A percentile compares a stretch with the other conserved stretches of the same genome.
phyloP scores from a whole-genome alignment of 1,140 invertebrate species.

The Caerostris extrusa region DNA sequence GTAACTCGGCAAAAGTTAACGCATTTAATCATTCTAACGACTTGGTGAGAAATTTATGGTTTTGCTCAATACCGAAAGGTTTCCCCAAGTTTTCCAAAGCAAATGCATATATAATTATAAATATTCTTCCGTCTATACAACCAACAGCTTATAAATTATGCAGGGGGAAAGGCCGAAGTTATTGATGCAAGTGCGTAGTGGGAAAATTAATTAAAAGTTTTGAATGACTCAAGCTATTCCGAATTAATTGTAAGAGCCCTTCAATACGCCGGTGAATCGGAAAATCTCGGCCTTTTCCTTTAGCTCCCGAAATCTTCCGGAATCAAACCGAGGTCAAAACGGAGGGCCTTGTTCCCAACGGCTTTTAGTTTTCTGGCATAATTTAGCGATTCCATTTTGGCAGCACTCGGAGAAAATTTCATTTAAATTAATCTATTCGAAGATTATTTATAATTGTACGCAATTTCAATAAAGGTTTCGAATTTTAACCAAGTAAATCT shows the following conservation, averaged over 20 bases:
- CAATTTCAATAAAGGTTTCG: too few relatives aligned
- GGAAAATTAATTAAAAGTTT: constrained; percentile 69
- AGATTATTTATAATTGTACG: too few relatives aligned
- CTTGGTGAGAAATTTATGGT: constrained; percentile 54
- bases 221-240: constrained; percentile 28
- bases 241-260: constrained; percentile 39
- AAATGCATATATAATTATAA: constrained; percentile 60
- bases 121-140: constrained; percentile 22
- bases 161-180: neutral
- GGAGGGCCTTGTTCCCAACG: neutral
- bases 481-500: too few relatives aligned
- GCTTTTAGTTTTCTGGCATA: constrained; percentile 29
- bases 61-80: neutral
- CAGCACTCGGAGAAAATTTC: neutral
- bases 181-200: constrained; percentile 25
- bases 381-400: constrained; percentile 17
- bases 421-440: too few relatives aligned
- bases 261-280: neutral
- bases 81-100: neutral
- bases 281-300: constrained; percentile 23
- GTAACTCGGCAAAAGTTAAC: constrained; percentile 34
- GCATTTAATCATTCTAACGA: constrained; percentile 56
- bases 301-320: neutral
- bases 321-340: neutral
- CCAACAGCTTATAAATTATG: constrained; percentile 46